Percentiles rank a stretch among this genome's conserved stretches.
These are phyloP conservation scores for Sinocyclocheilus rhinocerous DNA, from an alignment of 2,113 vertebrate genomes.

Conservation along the genomic window DNA sequence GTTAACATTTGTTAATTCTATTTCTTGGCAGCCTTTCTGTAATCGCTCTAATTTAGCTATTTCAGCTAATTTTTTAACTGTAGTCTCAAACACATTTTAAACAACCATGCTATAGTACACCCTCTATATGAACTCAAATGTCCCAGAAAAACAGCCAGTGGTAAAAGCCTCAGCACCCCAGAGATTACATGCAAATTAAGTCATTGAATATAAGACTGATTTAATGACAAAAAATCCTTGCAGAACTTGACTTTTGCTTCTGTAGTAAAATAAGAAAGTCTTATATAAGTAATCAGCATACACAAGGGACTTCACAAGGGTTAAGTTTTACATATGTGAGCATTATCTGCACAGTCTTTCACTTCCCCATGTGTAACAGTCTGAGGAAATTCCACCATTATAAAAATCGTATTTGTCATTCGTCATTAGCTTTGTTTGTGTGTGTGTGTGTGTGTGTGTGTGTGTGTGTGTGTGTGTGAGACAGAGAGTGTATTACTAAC, in stretches of 20 bases:
- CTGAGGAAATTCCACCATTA: conserved; percentile 24
- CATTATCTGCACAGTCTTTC: conserved; percentile 25
- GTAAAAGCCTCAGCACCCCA: not conserved
- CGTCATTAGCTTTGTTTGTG: not conserved
- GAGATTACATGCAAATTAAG: not conserved
- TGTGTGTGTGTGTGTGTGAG: not conserved
- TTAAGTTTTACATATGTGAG: not conserved
- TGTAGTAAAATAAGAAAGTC: not conserved
- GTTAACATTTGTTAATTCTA: not conserved
- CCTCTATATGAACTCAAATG: not conserved
- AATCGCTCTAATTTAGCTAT: not conserved
- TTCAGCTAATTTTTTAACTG: conserved; percentile 5
- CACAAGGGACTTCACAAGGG: not conserved
- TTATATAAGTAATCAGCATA: not conserved
- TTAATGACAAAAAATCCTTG: not conserved
- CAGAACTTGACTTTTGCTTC: not conserved
- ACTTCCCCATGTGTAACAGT: conserved; percentile 45
- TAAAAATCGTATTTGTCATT: not conserved
- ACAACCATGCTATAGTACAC: not conserved
- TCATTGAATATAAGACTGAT: not conserved
- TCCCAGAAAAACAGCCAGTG: not conserved
- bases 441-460: not conserved
- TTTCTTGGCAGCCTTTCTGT: not conserved
- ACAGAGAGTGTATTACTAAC: conserved; percentile 64
- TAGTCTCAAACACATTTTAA: not conserved